phyloP scores from a whole-genome alignment of 2,113 vertebrate genomes.

The Lates calcarifer region DNA sequence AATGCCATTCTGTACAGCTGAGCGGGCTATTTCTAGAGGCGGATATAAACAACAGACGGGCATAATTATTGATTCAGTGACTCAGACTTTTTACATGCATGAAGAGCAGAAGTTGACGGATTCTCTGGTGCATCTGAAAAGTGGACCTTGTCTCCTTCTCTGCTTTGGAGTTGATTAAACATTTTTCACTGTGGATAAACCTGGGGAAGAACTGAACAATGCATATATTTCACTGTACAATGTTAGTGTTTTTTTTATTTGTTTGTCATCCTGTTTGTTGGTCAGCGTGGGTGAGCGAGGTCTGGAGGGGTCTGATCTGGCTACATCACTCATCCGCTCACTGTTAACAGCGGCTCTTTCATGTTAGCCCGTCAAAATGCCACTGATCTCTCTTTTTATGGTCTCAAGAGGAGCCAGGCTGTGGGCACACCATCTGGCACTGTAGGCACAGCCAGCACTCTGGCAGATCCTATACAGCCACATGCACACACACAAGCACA shows the following conservation, averaged over 20 bases:
- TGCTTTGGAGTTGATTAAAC: conserved; percentile 2
- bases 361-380: conserved; percentile 64
- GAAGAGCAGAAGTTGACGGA: conserved; percentile 26
- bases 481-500: conserved; percentile 25
- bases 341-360: conserved; percentile 27
- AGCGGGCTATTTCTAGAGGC: conserved; percentile 25
- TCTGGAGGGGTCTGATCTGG: conserved; percentile 34
- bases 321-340: conserved; percentile 25
- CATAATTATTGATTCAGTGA: conserved; percentile 57
- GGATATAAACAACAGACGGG: conserved; percentile 29
- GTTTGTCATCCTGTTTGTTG: conserved; percentile 24
- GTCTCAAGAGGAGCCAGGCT: conserved; percentile 61
- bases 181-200: conserved; percentile 14
- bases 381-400: conserved; percentile 60
- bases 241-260: not conserved
- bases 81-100: conserved; percentile 40
- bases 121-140: conserved; percentile 26
- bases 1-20: conserved; percentile 12
- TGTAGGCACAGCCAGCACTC: conserved; percentile 57
- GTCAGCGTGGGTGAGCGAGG: conserved; percentile 22
- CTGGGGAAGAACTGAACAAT: not conserved
- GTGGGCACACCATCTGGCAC: conserved; percentile 74
- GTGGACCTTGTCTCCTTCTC: not conserved
- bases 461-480: conserved; percentile 47
- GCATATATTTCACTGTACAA: not conserved